phyloP scores from a whole-genome alignment of 2,797 vertebrate species.

The Molossus molossus region DNA sequence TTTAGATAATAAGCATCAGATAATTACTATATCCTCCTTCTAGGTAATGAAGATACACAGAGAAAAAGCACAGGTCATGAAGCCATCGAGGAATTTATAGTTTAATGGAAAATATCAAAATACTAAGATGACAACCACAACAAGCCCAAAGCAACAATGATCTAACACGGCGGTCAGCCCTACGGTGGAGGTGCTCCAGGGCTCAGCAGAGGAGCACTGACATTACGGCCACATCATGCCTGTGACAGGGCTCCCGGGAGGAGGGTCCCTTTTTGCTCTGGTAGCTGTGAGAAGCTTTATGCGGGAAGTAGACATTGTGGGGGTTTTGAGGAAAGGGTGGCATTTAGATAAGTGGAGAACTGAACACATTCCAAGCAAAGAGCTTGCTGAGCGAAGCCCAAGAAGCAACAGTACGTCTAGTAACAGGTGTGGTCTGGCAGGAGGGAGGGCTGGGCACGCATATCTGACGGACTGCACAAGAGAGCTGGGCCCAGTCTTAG shows the following conservation, averaged over 20 bases:
- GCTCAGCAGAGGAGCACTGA: not conserved
- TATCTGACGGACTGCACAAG: not conserved
- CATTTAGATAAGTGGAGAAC: not conserved
- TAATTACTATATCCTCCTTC: not conserved
- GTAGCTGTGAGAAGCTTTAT: not conserved
- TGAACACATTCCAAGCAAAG: not conserved
- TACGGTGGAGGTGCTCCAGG: not conserved
- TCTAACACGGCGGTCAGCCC: not conserved
- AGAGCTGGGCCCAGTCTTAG: not conserved
- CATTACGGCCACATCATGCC: too few species aligned
- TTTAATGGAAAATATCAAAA: not conserved
- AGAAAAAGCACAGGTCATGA: not conserved
- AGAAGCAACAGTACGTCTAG: not conserved
- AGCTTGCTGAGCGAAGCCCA: not conserved
- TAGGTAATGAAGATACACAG: not conserved
- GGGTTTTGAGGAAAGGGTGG: not conserved
- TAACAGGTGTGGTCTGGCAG: not conserved
- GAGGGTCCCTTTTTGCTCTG: not conserved
- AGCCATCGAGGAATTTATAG: not conserved
- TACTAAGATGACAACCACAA: not conserved
- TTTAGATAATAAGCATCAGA: not conserved
- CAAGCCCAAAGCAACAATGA: not conserved
- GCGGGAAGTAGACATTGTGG: not conserved
- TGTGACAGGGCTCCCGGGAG: not conserved
- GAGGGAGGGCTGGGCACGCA: not conserved